These are phyloP conservation scores for Lates calcarifer DNA, from an alignment of 2,113 vertebrate genomes.

Conservation along the genomic window DNA sequence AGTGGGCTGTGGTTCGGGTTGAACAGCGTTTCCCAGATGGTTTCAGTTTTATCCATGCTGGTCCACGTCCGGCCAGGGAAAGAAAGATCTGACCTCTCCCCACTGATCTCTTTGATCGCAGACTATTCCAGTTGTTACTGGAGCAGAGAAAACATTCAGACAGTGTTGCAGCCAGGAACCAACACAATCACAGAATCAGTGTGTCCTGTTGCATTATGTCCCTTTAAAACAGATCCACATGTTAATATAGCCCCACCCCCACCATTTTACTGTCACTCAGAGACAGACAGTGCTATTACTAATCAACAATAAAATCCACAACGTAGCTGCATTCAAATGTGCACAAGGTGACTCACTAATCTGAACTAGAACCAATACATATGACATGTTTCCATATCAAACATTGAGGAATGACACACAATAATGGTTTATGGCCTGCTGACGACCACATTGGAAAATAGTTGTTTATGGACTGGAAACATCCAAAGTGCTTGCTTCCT, in stretches of 20 bases:
- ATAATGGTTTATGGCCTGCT: slow-evolving; percentile 31
- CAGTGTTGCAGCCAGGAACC: slow-evolving; percentile 14
- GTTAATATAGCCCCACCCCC: background rate
- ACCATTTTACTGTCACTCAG: background rate
- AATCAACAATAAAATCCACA: background rate
- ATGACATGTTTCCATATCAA: slow-evolving; percentile 28
- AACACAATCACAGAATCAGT: slow-evolving; percentile 8
- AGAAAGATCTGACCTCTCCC: slow-evolving; percentile 51
- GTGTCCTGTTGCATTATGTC: slow-evolving; percentile 6
- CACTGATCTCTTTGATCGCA: slow-evolving; percentile 43
- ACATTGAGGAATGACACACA: slow-evolving; percentile 15
- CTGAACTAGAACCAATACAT: background rate
- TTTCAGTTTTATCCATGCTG: slow-evolving; percentile 45
- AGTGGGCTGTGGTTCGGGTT: slow-evolving; percentile 31
- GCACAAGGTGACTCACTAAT: background rate
- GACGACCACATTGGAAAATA: slow-evolving; percentile 46
- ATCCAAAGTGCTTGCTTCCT: slow-evolving; percentile 36
- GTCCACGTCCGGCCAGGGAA: slow-evolving; percentile 25
- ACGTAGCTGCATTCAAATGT: background rate
- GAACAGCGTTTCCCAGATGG: slow-evolving; percentile 46
- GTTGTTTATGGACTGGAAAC: slow-evolving; percentile 41
- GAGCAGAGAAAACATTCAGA: slow-evolving; percentile 34
- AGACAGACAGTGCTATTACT: background rate
- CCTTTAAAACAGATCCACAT: slow-evolving; percentile 19
- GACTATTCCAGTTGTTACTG: slow-evolving; percentile 49